Evolutionary conservation across 1,140 invertebrate genomes (phyloP), one percentile per base, ranked within the genome.

Genomic region (Heliconius hermathena): DNA sequence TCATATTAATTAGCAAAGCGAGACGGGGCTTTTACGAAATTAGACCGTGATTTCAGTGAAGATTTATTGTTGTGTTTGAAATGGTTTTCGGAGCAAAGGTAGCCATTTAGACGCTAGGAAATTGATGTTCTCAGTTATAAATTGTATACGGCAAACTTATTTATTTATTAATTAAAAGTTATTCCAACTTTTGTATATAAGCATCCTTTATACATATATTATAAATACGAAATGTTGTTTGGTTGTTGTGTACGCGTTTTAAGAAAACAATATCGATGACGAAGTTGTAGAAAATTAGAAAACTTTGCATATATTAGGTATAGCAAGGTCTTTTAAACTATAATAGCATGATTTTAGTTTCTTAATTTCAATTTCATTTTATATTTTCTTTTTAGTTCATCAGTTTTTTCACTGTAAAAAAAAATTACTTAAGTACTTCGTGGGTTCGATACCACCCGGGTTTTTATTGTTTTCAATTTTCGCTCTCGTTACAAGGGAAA

Each of bases 1-100:
- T 94, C 93, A 93, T 94, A 94, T 94, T 94, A 94, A 94, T 94
- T 94, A 94, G 92, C 91, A 93, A 93, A 93, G 93, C 92, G 93
- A 94, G 92, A 93, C 88, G 91, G 90, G 90, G 92, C 93, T 94
- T 93, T 94, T 93, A 93, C 92, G 92, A 94, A 94, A 94, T 94
- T 94, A 94, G 92, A 92, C 90, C 91, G 91, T 93, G 93, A 94
- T 94, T 94, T 90, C 92, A 92, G 87, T 88, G 90, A 90, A 93
- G 92, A 94, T 94, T 93, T 94, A 94, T 93, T 93, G 90, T 93
- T 93, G 89, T 92, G 91, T 91, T 94, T 91, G 89, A 92, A 93
- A 94, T 90, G 88, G 91, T 91, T 93, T 94, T 91, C 85, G 87
- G 87, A 89, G 90, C 87, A 89, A 92, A 93, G 92, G 91, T 93